Percentiles rank a stretch among this genome's conserved stretches.
These are phyloP conservation scores for Apotomis turbidana DNA, from an alignment of 2,888 invertebrate genomes.

Conservation along the genomic window DNA sequence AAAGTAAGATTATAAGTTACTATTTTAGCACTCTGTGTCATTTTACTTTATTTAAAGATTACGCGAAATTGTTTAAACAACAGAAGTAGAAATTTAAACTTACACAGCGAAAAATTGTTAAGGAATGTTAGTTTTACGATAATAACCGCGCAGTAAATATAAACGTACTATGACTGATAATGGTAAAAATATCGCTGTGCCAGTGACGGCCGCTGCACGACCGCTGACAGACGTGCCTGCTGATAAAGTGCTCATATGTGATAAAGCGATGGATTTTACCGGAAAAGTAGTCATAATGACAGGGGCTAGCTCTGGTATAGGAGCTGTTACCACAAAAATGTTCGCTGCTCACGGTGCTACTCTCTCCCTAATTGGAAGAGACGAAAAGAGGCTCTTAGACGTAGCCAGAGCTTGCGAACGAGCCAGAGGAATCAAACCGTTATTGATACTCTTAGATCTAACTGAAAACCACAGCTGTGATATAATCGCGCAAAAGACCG, in stretches of 20 bases:
- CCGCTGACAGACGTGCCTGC: slow-evolving; percentile 13
- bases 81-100: no score
- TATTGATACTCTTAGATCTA: slow-evolving; percentile 40
- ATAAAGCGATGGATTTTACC: slow-evolving; percentile 42
- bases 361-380: slow-evolving; percentile 41
- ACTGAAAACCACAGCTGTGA: slow-evolving; percentile 38
- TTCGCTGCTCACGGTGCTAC: slow-evolving; percentile 42
- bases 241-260: background rate
- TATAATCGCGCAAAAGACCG: slow-evolving; percentile 40
- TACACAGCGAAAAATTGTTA: no score
- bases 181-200: background rate
- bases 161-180: slow-evolving; percentile 4
- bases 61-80: no score
- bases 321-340: slow-evolving; percentile 41
- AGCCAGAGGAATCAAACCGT: slow-evolving; percentile 33
- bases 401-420: slow-evolving; percentile 36
- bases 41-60: no score
- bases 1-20: no score
- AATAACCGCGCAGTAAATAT: no score
- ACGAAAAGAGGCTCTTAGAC: slow-evolving; percentile 36
- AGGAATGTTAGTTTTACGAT: no score
- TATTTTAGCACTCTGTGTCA: no score
- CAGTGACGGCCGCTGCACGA: slow-evolving; percentile 12
- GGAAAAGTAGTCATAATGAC: slow-evolving; percentile 44
- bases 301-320: slow-evolving; percentile 44